Percentiles rank a stretch among this genome's conserved stretches.
These are phyloP conservation scores for Nephrotoma guestfalica DNA, from an alignment of 2,888 invertebrate genomes.

Conservation along the genomic window DNA sequence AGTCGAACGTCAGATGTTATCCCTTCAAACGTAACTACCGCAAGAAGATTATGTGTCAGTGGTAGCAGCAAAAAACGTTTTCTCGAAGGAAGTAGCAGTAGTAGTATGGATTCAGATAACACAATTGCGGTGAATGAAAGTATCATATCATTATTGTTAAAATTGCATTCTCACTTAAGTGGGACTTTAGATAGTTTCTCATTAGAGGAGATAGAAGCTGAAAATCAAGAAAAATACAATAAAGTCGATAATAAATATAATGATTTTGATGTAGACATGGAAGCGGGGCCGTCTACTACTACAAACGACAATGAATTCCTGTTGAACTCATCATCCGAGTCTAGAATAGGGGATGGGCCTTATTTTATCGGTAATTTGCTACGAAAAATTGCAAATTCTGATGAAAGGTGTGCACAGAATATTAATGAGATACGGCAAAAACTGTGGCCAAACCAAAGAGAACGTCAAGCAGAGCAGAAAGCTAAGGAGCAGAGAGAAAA, in stretches of 20 bases:
- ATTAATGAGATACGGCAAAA: slow-evolving; percentile 55
- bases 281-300: slow-evolving; percentile 23
- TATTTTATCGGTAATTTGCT: slow-evolving; percentile 72
- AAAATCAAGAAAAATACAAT: background rate
- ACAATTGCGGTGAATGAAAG: slow-evolving; percentile 65
- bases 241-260: background rate
- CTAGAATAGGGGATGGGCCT: slow-evolving; percentile 65
- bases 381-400: slow-evolving; percentile 55
- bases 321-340: slow-evolving; percentile 16
- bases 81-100: slow-evolving; percentile 25
- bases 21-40: slow-evolving; percentile 29
- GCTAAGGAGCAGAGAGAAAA: slow-evolving; percentile 49
- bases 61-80: slow-evolving; percentile 22
- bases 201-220: slow-evolving; percentile 32
- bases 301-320: background rate
- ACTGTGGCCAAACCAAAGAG: slow-evolving; percentile 71
- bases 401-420: slow-evolving; percentile 51
- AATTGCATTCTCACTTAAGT: slow-evolving; percentile 79
- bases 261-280: slow-evolving; percentile 23
- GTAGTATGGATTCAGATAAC: slow-evolving; percentile 30
- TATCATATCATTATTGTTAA: slow-evolving; percentile 75
- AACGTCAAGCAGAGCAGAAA: slow-evolving; percentile 60
- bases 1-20: slow-evolving; percentile 32
- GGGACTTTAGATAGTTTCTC: slow-evolving; percentile 70
- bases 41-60: slow-evolving; percentile 18